Conservation (phyloP, 2,797 vertebrate genomes). For the Sebastes taczanowskii region DNA sequence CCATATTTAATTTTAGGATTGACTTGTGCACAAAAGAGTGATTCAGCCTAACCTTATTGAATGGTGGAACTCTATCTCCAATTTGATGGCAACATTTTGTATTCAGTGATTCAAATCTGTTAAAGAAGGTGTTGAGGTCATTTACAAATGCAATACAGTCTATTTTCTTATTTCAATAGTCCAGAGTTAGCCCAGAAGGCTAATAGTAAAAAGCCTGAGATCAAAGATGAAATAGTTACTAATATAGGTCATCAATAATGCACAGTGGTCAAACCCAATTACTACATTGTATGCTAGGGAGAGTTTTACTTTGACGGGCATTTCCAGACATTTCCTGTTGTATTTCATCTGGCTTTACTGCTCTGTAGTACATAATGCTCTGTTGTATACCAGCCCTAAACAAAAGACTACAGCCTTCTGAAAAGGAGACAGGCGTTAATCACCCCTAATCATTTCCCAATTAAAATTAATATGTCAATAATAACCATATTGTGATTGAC, state of each 20-base stretch:
- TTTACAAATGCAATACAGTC: background rate
- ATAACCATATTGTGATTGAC: background rate
- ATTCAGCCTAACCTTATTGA: too few species aligned
- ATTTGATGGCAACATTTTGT: too few species aligned
- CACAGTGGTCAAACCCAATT: background rate
- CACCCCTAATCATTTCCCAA: background rate
- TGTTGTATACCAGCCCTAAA: constrained; percentile 50
- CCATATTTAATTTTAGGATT: too few species aligned
- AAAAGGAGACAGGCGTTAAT: background rate
- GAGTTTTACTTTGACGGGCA: constrained; percentile 55
- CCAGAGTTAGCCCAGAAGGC: background rate
- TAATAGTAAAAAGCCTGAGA: background rate
- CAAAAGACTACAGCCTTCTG: constrained; percentile 51
- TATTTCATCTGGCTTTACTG: background rate
- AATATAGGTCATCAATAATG: background rate
- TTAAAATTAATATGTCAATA: background rate
- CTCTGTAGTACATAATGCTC: constrained; percentile 25
- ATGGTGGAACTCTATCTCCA: too few species aligned
- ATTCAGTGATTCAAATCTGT: too few species aligned
- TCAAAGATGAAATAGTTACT: background rate
- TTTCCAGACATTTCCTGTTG: background rate
- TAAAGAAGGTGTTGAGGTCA: too few species aligned
- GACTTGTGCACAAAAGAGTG: too few species aligned
- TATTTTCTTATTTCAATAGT: background rate
- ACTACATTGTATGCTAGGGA: background rate